Evolutionary conservation across 2,797 vertebrate genomes (phyloP).

Genomic region (Lateolabrax maculatus): DNA sequence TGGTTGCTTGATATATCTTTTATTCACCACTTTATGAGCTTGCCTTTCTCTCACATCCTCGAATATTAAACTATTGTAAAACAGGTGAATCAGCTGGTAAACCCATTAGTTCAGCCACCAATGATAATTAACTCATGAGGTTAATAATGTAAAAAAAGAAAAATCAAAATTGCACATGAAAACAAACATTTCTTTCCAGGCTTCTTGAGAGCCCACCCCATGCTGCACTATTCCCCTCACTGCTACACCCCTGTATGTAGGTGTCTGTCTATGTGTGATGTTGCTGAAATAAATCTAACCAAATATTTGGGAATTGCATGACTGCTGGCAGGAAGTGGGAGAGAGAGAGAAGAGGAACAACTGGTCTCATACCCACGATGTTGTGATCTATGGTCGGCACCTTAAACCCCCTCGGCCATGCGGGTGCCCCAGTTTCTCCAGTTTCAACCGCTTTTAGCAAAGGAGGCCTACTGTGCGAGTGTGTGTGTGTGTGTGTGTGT

Average conservation of each 20-base stretch:
- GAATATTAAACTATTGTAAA: background rate
- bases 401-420: background rate
- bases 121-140: background rate
- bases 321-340: background rate
- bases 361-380: background rate
- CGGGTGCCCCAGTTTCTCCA: slow-evolving; percentile 13
- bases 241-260: background rate
- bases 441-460: slow-evolving; percentile 13
- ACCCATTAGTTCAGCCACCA: background rate
- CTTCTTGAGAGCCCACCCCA: background rate
- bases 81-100: too few species aligned
- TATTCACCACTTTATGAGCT: background rate
- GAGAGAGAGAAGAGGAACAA: background rate
- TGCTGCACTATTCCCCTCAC: background rate
- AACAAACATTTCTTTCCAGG: background rate
- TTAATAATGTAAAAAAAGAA: too few species aligned
- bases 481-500: background rate
- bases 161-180: background rate
- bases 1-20: background rate
- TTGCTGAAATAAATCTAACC: background rate
- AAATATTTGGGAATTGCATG: too few species aligned
- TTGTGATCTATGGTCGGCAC: background rate
- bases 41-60: background rate
- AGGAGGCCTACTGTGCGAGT: background rate
- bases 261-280: background rate